A percentile compares a stretch with the other conserved stretches of the same genome.
These are phyloP conservation scores for Xestia xanthographa DNA, from an alignment of 2,888 invertebrate species.

Conservation along the genomic window DNA sequence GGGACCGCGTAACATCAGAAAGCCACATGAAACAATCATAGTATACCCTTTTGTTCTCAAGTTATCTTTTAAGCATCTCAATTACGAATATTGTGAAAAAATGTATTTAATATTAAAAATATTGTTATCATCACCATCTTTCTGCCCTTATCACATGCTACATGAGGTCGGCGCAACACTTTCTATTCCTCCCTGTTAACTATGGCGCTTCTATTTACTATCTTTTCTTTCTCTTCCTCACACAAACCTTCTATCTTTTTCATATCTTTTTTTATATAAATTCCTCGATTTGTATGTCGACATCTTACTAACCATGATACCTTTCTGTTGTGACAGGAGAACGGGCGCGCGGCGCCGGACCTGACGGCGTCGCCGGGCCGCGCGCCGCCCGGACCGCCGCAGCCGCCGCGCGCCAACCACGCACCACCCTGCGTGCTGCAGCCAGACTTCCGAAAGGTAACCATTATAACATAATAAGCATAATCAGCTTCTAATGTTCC, in stretches of 20 bases:
- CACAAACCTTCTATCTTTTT: background rate
- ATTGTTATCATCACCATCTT: background rate
- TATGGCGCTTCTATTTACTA: background rate
- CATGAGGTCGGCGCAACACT: background rate
- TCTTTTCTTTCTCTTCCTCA: background rate
- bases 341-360: constrained; percentile 97
- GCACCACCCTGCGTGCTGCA: constrained; percentile 95
- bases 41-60: background rate
- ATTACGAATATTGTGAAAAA: background rate
- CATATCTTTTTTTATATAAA: background rate
- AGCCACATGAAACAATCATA: background rate
- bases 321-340: constrained; percentile 91
- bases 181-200: background rate
- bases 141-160: background rate
- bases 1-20: background rate
- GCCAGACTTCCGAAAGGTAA: constrained; percentile 96
- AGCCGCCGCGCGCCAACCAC: constrained; percentile 93
- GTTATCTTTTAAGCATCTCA: background rate
- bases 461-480: too few species aligned
- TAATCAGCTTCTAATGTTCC: too few species aligned
- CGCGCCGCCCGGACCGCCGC: constrained; percentile 93
- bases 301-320: background rate
- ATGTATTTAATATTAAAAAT: background rate
- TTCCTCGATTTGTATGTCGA: background rate
- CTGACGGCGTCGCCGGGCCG: constrained; percentile 97